Evolutionary conservation across 2,113 vertebrate species (phyloP).

Genomic region (Morone chrysops): DNA sequence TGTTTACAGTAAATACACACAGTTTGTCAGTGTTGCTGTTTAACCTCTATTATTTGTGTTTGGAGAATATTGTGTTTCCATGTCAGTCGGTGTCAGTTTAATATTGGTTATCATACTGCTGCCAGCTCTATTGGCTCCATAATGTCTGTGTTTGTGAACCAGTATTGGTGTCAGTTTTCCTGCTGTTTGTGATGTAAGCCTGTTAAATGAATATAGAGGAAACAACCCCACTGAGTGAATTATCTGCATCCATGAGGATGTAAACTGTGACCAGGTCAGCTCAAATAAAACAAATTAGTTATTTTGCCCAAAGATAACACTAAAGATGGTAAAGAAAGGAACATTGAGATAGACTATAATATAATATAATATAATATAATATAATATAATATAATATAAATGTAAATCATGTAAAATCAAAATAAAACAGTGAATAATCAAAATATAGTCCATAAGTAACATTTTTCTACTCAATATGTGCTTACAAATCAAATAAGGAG

Average conservation of each 20-base stretch:
- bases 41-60: constrained; percentile 31
- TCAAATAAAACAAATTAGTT: not conserved
- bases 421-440: not conserved
- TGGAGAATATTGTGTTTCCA: constrained; percentile 22
- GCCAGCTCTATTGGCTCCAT: constrained; percentile 27
- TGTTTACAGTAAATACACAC: constrained; percentile 18
- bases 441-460: not conserved
- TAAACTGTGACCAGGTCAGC: not conserved
- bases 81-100: constrained; percentile 10
- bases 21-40: constrained; percentile 41
- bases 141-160: constrained; percentile 18
- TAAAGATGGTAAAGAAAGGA: not conserved
- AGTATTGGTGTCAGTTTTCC: constrained; percentile 28
- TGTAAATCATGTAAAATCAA: not conserved
- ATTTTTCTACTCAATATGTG: not conserved
- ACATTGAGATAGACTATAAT: not conserved
- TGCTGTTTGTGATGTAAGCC: not conserved
- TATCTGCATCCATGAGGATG: not conserved
- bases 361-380: not conserved
- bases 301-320: not conserved
- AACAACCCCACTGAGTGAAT: not conserved
- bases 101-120: constrained; percentile 40
- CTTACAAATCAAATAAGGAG: constrained; percentile 1
- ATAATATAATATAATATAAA: not conserved
- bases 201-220: not conserved